A percentile compares a stretch with the other conserved stretches of the same genome.
phyloP scores from a whole-genome alignment of 2,797 vertebrate genomes.

The Pantherophis vulpinus region DNA sequence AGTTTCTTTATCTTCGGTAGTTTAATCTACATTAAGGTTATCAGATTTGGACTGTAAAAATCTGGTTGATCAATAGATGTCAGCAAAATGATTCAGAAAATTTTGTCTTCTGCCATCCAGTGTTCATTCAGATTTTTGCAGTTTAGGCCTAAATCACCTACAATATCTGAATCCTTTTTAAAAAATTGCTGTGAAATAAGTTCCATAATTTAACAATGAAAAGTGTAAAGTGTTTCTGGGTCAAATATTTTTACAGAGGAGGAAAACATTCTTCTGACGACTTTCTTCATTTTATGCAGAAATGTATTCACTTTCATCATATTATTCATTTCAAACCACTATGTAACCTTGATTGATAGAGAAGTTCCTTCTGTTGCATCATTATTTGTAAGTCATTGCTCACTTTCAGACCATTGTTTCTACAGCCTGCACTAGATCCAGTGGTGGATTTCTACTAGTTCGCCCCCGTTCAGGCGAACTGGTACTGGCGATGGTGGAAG shows the following conservation, averaged over 20 bases:
- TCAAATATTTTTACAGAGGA: neutral
- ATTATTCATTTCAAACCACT: neutral
- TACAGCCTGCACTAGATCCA: neutral
- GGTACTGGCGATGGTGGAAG: too few relatives aligned
- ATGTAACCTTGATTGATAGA: neutral
- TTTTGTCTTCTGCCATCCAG: neutral
- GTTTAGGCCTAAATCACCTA: neutral
- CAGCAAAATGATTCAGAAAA: neutral
- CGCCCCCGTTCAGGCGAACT: too few relatives aligned
- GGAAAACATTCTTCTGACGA: neutral
- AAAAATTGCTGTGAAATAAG: neutral
- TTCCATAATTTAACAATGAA: neutral
- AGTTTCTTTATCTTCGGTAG: neutral
- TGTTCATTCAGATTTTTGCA: neutral
- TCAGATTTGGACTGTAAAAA: neutral
- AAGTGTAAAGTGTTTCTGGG: neutral
- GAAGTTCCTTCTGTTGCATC: neutral
- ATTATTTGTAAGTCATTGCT: neutral
- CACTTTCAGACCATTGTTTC: neutral
- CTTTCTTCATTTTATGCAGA: neutral
- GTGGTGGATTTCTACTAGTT: too few relatives aligned
- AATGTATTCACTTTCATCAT: neutral
- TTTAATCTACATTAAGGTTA: neutral
- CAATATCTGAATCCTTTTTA: neutral
- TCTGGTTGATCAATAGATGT: neutral